Evolutionary conservation across 1,140 invertebrate genomes (phyloP), one percentile per base, ranked within the genome.

Genomic region (Saccostrea glomerata): DNA sequence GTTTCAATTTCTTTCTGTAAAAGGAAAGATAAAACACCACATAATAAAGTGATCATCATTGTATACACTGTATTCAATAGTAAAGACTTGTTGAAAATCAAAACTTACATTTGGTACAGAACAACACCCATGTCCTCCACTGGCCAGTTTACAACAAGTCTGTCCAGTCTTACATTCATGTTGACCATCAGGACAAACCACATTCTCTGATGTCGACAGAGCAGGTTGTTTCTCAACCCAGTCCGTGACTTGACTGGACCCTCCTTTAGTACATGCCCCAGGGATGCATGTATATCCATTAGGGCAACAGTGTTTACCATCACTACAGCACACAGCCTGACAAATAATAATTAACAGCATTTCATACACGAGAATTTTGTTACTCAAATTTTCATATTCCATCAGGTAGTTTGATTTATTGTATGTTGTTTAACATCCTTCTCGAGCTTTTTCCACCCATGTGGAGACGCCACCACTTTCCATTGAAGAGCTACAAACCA

Each of bases 81-180:
- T 36, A 36, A 36, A 36, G 1, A 36, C 2, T 36, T 36, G 30
- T 36, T 36, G 30, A 36, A 36, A 36, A 36, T 36, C 30, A 36
- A 4, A 36, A 89, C 86, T 88, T 90, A 93, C 95, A 88, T 95
- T 89, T 47, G 92, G 90, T 13, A 93, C 83, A 20, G 94, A 94
- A 90, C 95, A 96, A 85, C 95, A 96, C 73, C 94, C 95, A 88
- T 92, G 95, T 20, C 91, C 84, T 36, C 92, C 93, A 82, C 87
- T 83, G 0, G 23, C 82, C 54, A 94, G 40, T 82, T 92, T 89
- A 90, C 95, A 95, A 89, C 95, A 95, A 17, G 95, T 95, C 23
- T 91, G 89, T 20, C 91, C 92, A 89, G 91, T 88, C 9, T 92
- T 93, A 95, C 88, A 70, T 86, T 88, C n/a, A n/a, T 36, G 0